Evolutionary conservation across 1,140 invertebrate species (phyloP), one percentile per base, ranked within the genome.

Genomic region (Leptoteleia sp.): DNA sequence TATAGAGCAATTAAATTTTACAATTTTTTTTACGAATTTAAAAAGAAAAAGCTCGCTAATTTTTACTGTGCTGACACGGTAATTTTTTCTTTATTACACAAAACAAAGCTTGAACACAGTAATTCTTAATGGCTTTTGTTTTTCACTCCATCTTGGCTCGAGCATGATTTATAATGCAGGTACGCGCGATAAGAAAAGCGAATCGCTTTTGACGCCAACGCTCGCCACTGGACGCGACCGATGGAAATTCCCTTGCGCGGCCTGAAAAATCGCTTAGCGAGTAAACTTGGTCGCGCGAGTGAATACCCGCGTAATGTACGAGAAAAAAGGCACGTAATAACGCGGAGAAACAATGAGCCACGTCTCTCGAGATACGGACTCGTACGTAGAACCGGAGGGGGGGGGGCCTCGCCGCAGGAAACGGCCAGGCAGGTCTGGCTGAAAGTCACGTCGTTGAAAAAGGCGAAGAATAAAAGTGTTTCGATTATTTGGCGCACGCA

Each of bases 401-500:
- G n/a, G n/a, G n/a, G n/a, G n/a, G n/a, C n/a, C n/a, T n/a, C 45
- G 17, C 33, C 15, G 31, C 50, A 67, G 50, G 64, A 67, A 67
- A 37, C 17, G 27, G 1, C 7, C 6, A 48, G 11, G 43, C 37
- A 33, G 42, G 33, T 3, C 27, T 4, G 42, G 52, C 48, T 48
- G 40, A 57, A 68, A 52, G 42, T 68, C 64, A 68, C 40, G 50
- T 37, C 27, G n/a, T n/a, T n/a, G 38, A 42, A 59, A 59, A 70
- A 70, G 52, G 43, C 12, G 54, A 45, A 42, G 54, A 48, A 50
- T 55, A 70, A 47, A 70, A 43, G 52, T 48, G 43, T 48, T 19
- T 33, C 16, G 55, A 61, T 61, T 61, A 55, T 70, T 70, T 48
- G 40, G 43, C 42, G 42, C 65, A 70, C 65, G 65, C 65, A 70